These are phyloP conservation scores for Hemiscyllium ocellatum DNA, from an alignment of 2,113 vertebrate species.

Conservation along the genomic window DNA sequence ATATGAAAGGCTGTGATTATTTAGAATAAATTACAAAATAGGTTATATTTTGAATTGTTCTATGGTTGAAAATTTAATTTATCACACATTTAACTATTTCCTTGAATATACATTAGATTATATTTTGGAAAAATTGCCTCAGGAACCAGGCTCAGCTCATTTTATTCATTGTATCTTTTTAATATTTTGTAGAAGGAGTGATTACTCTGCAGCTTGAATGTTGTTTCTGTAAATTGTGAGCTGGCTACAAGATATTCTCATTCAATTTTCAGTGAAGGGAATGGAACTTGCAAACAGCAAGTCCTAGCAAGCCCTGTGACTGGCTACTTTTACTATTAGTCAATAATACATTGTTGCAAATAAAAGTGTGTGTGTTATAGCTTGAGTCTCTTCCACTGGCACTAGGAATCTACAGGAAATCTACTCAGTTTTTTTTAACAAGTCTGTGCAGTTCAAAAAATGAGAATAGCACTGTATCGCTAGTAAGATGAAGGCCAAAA, in stretches of 20 bases:
- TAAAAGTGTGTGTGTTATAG: background rate
- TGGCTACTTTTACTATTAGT: background rate
- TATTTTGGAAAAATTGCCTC: background rate
- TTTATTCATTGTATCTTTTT: background rate
- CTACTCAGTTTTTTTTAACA: background rate
- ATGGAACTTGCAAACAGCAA: background rate
- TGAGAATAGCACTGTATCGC: background rate
- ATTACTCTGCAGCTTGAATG: background rate
- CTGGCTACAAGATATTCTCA: background rate
- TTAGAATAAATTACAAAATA: background rate
- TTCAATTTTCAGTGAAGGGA: background rate
- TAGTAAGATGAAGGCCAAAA: background rate
- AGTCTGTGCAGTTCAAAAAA: background rate
- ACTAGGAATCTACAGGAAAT: background rate
- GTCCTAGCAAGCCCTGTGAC: background rate
- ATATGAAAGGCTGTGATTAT: background rate
- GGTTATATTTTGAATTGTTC: background rate
- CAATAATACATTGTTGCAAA: background rate
- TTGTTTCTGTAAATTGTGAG: background rate
- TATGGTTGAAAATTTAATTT: background rate
- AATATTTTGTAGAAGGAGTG: background rate
- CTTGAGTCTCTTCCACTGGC: background rate
- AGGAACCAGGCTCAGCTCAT: background rate
- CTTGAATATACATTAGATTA: background rate
- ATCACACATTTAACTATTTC: background rate